Conservation (phyloP, 2,797 vertebrate genomes). For the Margarornis squamiger region DNA sequence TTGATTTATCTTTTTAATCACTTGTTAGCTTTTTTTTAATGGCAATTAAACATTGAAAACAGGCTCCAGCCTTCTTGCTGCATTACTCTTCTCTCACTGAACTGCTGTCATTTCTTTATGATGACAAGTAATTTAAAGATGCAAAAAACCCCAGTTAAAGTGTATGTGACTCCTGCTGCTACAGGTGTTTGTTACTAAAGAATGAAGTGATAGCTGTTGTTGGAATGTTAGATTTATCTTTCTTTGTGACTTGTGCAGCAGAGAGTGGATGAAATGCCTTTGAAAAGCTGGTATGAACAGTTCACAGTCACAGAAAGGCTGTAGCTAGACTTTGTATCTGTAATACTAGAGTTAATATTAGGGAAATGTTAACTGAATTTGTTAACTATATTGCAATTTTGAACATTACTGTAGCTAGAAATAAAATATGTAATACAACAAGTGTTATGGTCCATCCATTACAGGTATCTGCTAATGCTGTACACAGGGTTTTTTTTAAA, state of each 20-base stretch:
- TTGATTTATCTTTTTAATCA: constrained; percentile 84
- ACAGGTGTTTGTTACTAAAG: constrained; percentile 64
- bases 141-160: constrained; percentile 35
- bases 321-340: neutral
- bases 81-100: constrained; percentile 64
- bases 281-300: neutral
- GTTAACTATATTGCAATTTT: neutral
- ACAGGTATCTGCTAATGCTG: neutral
- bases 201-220: constrained; percentile 40
- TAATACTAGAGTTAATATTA: neutral
- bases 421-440: neutral
- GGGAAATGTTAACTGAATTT: neutral
- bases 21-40: constrained; percentile 69
- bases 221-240: constrained; percentile 45
- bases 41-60: constrained; percentile 75
- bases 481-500: neutral
- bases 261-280: neutral
- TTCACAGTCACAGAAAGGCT: neutral
- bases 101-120: constrained; percentile 69
- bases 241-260: neutral
- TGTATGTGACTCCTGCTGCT: constrained; percentile 33
- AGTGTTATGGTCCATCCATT: neutral
- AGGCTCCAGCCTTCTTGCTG: constrained; percentile 43
- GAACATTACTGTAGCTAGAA: neutral
- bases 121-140: constrained; percentile 66